A percentile compares a stretch with the other conserved stretches of the same genome.
These are phyloP conservation scores for Chrysotoxum bicinctum DNA, from an alignment of 2,888 invertebrate species.

Conservation along the genomic window DNA sequence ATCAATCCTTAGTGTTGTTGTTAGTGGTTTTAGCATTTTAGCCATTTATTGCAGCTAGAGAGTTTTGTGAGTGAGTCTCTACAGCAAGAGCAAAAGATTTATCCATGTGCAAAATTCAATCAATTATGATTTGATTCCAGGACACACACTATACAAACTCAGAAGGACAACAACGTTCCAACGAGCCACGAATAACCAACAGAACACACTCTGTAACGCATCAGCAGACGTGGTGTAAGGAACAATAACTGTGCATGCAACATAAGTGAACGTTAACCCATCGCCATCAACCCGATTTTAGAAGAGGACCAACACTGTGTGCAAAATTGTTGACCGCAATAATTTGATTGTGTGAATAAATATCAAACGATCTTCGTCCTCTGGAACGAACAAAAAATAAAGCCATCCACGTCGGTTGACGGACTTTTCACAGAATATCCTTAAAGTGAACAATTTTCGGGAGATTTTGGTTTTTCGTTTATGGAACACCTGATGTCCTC, in stretches of 20 bases:
- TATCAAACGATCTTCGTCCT: slow-evolving; percentile 39
- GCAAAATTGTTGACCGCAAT: slow-evolving; percentile 70
- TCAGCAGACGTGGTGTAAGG: slow-evolving; percentile 32
- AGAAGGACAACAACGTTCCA: slow-evolving; percentile 31
- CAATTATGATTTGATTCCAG: slow-evolving; percentile 72
- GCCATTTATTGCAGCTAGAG: slow-evolving; percentile 2
- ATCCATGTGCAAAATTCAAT: slow-evolving; percentile 72
- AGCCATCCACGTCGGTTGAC: background rate
- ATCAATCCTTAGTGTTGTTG: slow-evolving; percentile 51
- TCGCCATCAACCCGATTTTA: background rate
- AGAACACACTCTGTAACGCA: slow-evolving; percentile 54
- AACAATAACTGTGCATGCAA: slow-evolving; percentile 49
- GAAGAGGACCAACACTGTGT: slow-evolving; percentile 2
- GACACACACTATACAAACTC: slow-evolving; percentile 41
- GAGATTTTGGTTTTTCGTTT: slow-evolving; percentile 37
- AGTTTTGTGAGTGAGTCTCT: slow-evolving; percentile 13
- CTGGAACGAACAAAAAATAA: background rate
- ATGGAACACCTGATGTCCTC: slow-evolving; percentile 48
- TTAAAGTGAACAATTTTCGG: slow-evolving; percentile 65
- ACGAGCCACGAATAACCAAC: slow-evolving; percentile 38
- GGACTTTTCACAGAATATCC: slow-evolving; percentile 14
- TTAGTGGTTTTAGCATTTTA: slow-evolving; percentile 1
- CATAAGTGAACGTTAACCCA: background rate
- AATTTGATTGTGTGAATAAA: slow-evolving; percentile 67
- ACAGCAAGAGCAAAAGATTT: slow-evolving; percentile 57